A percentile compares a stretch with the other conserved stretches of the same genome.
These are phyloP conservation scores for Brachirus orientalis DNA, from an alignment of 2,113 vertebrate genomes.

Conservation along the genomic window DNA sequence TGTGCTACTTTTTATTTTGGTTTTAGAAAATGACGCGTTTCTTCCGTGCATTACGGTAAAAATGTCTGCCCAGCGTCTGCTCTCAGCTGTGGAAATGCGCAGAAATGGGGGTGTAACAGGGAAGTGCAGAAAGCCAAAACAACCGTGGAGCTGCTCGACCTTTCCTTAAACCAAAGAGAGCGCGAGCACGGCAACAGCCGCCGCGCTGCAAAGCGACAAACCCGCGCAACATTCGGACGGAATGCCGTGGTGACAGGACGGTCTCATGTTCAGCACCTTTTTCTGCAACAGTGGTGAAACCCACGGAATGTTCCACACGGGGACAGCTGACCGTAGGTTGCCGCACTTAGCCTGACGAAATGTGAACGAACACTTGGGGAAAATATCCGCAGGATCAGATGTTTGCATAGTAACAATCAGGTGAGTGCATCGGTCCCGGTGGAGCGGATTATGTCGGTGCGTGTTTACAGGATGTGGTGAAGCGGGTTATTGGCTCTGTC, in stretches of 20 bases:
- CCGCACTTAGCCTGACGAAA: constrained; percentile 80
- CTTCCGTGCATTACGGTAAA: constrained; percentile 81
- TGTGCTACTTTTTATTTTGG: too few species aligned
- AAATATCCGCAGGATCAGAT: constrained; percentile 73
- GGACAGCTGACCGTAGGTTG: constrained; percentile 79
- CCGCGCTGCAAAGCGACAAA: background rate
- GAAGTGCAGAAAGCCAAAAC: constrained; percentile 59
- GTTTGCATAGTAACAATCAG: constrained; percentile 83
- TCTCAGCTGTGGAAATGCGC: constrained; percentile 62
- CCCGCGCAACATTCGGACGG: background rate
- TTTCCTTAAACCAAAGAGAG: constrained; percentile 13
- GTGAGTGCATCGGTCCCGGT: constrained; percentile 65
- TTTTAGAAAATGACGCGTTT: background rate
- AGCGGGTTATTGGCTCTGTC: constrained; percentile 59
- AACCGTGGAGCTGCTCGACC: constrained; percentile 26
- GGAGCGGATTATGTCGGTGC: constrained; percentile 11
- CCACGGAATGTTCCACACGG: constrained; percentile 83
- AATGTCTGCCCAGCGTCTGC: constrained; percentile 60
- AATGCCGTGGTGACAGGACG: background rate
- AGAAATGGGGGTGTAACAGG: constrained; percentile 73
- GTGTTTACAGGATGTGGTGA: constrained; percentile 31
- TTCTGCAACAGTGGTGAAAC: constrained; percentile 76
- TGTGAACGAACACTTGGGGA: constrained; percentile 74
- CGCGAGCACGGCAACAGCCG: background rate
- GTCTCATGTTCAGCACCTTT: constrained; percentile 64